Evolutionary conservation across 1,140 invertebrate species (phyloP), one percentile per base, ranked within the genome.

Genomic region (Drosophila lacertosa): DNA sequence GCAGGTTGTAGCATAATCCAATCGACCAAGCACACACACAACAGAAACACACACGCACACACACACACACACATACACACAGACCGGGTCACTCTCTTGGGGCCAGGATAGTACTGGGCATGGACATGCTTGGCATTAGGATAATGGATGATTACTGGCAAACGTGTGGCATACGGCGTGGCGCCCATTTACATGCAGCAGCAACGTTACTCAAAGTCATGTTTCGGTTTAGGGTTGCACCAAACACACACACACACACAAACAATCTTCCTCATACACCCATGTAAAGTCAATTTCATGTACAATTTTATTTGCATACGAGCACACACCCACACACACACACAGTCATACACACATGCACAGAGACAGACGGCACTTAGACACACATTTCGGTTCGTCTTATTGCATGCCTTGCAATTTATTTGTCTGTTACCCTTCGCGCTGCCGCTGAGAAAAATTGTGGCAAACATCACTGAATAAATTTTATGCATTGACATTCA

Each of bases 391-490:
- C 13, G 74, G 69, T 48, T 68, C 39, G 77, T 86, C 77, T 86
- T 88, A 88, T 86, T 86, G 82, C 82, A 82, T 86, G 83, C 68
- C 82, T 88, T 82, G 82, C 82, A 88, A 88, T 88, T 88, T 88
- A 88, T 88, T 88, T 88, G 74, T 81, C 74, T 84, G 72, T 51
- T 54, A 51, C 22, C 57, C 33, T n/a, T n/a, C 18, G 35, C 26
- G 7, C 26, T 29, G 26, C 26, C 26, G 7, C 16, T 35, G 67
- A 74, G 66, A 88, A 88, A 88, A 86, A 86, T 86, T 77, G 81
- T 83, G 88, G 65, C 62, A 81, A 81, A 81, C 76, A 78, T 71
- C 74, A 68, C 76, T 74, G 74, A 77, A 81, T 88, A 84, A 88
- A 86, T 75, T 88, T 81, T 78, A 75, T 82, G 66, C 82, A 88